Evolutionary conservation across 2,113 vertebrate species (phyloP), one percentile per base, ranked within the genome.

Genomic region (Melanotaenia duboulayi): DNA sequence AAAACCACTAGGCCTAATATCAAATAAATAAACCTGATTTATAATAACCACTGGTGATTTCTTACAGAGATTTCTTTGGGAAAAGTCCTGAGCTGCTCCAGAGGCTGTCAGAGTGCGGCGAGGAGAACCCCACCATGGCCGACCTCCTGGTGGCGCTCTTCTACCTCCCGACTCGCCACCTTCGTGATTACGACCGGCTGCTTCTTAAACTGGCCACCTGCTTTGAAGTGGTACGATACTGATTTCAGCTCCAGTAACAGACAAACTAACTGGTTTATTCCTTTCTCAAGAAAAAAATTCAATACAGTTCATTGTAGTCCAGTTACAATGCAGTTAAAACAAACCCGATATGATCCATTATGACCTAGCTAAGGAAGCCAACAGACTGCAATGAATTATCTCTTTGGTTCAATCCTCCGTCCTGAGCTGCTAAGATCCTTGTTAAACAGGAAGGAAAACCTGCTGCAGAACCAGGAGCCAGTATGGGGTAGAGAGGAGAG

Each of bases 131-230:
- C 0, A 74, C 94, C 32, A 87, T 94, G 12, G 80, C 94, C 16
- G 97, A 99, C 90, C 87, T 96, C 74, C 78, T 98, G 84, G 92
- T 92, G 83, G 82, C 92, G 62, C 90, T 99, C 37, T 97, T 98
- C 90, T 96, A 96, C 90, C 93, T 97, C 82, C 98, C 98, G 0
- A 78, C 93, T 2, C 92, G 90, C 73, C 95, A 96, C 77, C 92
- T 97, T 59, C 95, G 96, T 58, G 94, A 95, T 67, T 99, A 98
- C n/a, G 91, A 93, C 23, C 94, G 95, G 65, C 90, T 97, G 76
- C 93, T 99, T 80, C 94, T 99, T 25, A 99, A 99, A 83, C 95
- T 99, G 82, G 95, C 95, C 65, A 95, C 96, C 0, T 99, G 97
- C 91, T 98, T 97, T 70, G 96, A 99, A 93, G 95, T 96, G 95